These are phyloP conservation scores for Puntigrus tetrazona DNA, from an alignment of 2,113 vertebrate genomes.

Conservation along the genomic window DNA sequence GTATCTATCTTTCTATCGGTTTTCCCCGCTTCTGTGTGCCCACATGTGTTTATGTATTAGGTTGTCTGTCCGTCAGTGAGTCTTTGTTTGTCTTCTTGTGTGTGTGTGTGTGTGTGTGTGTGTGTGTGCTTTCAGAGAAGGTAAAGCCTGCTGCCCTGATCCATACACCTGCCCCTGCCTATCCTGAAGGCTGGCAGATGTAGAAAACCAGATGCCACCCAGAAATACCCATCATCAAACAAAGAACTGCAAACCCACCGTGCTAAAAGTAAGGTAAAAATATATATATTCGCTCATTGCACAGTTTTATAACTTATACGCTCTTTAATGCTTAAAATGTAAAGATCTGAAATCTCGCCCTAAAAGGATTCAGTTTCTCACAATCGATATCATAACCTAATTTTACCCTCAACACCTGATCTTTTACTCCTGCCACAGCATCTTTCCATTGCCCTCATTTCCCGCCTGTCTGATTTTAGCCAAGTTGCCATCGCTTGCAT, in stretches of 20 bases:
- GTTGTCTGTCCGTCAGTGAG: slow-evolving; percentile 28
- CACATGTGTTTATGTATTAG: slow-evolving; percentile 27
- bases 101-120: slow-evolving; percentile 21
- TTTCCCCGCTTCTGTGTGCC: slow-evolving; percentile 8
- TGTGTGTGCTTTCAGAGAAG: slow-evolving; percentile 53
- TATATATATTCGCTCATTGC: not conserved
- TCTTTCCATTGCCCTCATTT: slow-evolving; percentile 30
- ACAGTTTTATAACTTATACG: not conserved
- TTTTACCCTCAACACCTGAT: slow-evolving; percentile 22
- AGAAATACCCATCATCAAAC: slow-evolving; percentile 31
- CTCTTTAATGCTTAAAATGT: not conserved
- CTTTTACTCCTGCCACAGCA: slow-evolving; percentile 22
- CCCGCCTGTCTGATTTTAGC: slow-evolving; percentile 1
- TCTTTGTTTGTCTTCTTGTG: slow-evolving; percentile 24
- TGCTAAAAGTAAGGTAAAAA: not conserved
- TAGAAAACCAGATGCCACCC: slow-evolving; percentile 46
- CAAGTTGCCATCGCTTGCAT: slow-evolving; percentile 22
- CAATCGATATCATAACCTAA: slow-evolving; percentile 15
- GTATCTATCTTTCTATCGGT: slow-evolving; percentile 4
- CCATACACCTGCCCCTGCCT: slow-evolving; percentile 75
- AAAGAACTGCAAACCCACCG: not conserved
- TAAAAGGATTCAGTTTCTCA: not conserved
- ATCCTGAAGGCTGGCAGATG: slow-evolving; percentile 54
- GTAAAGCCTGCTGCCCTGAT: slow-evolving; percentile 63
- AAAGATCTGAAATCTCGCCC: not conserved